A percentile compares a stretch with the other conserved stretches of the same genome.
Evolutionary conservation across 2,113 vertebrate species (phyloP).

Genomic region (Saguinus imperator): DNA sequence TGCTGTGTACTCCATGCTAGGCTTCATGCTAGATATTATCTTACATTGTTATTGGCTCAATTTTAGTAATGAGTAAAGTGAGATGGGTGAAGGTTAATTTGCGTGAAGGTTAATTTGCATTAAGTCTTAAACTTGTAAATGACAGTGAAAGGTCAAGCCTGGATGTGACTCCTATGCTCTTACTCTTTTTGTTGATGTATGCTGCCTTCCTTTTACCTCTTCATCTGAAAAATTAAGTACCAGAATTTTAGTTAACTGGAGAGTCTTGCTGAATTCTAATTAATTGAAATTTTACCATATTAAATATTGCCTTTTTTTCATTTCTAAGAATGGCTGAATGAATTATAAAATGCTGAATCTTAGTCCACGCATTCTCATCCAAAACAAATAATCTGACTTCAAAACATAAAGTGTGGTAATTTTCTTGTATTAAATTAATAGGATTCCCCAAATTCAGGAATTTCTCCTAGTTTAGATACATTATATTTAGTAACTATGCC

Average conservation of each 20-base stretch:
- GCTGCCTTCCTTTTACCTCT: background rate
- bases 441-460: background rate
- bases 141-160: background rate
- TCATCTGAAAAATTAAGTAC: background rate
- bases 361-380: background rate
- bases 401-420: slow-evolving; percentile 32
- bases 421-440: slow-evolving; percentile 35
- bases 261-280: background rate
- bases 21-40: background rate
- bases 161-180: background rate
- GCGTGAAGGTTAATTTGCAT: slow-evolving; percentile 23
- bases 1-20: background rate
- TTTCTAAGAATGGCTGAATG: background rate
- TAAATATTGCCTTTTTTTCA: slow-evolving; percentile 16
- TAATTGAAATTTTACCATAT: background rate
- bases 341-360: slow-evolving; percentile 13
- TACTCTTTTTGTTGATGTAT: background rate
- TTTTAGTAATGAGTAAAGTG: background rate
- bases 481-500: slow-evolving; percentile 24
- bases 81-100: slow-evolving; percentile 10
- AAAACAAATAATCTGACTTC: slow-evolving; percentile 40
- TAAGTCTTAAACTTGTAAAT: slow-evolving; percentile 19
- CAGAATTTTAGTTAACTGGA: background rate
- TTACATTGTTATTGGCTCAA: background rate
- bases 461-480: slow-evolving; percentile 25